Evolutionary conservation across 2,113 vertebrate genomes (phyloP).

Genomic region (Sander lucioperca): DNA sequence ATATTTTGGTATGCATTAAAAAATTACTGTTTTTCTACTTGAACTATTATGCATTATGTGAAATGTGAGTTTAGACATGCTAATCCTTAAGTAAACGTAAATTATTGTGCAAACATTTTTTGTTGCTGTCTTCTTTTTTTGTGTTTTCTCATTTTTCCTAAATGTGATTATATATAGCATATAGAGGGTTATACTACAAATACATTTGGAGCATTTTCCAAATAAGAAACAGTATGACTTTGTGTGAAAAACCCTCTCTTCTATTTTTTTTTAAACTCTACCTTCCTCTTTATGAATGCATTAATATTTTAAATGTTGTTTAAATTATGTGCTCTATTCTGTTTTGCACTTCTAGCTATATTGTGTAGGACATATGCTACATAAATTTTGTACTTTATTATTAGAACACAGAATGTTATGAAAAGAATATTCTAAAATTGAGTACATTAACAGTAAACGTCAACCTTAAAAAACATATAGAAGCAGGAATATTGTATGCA

Average conservation of each 20-base stretch:
- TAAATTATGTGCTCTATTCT: no score
- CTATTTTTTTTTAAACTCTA: background rate
- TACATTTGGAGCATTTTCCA: background rate
- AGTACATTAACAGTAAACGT: background rate
- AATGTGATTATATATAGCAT: background rate
- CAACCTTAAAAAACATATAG: background rate
- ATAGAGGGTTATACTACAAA: background rate
- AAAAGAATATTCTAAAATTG: background rate
- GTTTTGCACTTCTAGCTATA: background rate
- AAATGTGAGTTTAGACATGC: conserved; percentile 31
- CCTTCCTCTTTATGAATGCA: background rate
- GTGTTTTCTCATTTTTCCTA: background rate
- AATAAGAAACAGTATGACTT: background rate
- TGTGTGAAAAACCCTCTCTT: background rate
- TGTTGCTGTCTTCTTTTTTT: conserved; percentile 1
- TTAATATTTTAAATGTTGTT: background rate
- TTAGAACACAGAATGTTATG: background rate
- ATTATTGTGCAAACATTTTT: conserved; percentile 36
- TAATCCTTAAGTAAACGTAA: conserved; percentile 48
- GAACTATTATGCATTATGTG: conserved; percentile 11
- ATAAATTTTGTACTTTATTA: background rate
- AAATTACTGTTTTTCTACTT: conserved; percentile 21
- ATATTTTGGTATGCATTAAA: conserved; percentile 22
- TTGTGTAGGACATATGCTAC: background rate
- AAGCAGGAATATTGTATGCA: background rate